Evolutionary conservation across 1,140 invertebrate species (phyloP).

Genomic region (Eubasilissa regina): DNA sequence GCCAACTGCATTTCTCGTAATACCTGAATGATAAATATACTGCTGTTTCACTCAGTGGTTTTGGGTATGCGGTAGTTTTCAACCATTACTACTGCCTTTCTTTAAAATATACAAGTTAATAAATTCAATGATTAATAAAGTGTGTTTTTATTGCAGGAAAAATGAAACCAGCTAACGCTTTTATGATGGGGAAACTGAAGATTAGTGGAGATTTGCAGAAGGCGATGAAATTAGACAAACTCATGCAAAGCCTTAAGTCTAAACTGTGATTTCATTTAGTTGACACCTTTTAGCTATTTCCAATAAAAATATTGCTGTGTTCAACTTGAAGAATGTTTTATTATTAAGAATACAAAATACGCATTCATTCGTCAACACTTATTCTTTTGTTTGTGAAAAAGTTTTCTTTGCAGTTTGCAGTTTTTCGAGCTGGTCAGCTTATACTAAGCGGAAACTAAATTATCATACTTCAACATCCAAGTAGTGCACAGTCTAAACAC

Average conservation of each 20-base stretch:
- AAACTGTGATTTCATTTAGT: slow-evolving; percentile 68
- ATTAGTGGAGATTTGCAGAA: slow-evolving; percentile 94
- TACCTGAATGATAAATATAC: too few relatives aligned
- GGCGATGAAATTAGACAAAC: slow-evolving; percentile 96
- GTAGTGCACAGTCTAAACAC: too few relatives aligned
- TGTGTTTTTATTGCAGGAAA: slow-evolving; percentile 76
- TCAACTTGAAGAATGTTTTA: too few relatives aligned
- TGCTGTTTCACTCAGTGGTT: too few relatives aligned
- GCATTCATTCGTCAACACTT: too few relatives aligned
- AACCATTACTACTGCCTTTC: background rate
- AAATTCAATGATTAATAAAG: background rate
- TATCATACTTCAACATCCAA: too few relatives aligned
- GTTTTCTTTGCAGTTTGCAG: too few relatives aligned
- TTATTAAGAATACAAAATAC: too few relatives aligned
- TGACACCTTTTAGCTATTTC: background rate
- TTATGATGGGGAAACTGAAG: slow-evolving; percentile 97
- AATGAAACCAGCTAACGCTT: slow-evolving; percentile 91
- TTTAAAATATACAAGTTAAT: slow-evolving; percentile 1
- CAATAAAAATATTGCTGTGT: too few relatives aligned
- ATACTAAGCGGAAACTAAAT: too few relatives aligned
- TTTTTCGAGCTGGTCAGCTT: too few relatives aligned
- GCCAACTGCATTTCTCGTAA: background rate
- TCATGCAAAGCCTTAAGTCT: slow-evolving; percentile 90
- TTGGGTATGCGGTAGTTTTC: background rate
- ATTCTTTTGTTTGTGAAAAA: too few relatives aligned